Conservation (phyloP, 2,888 invertebrate species). For the Orthonevra nobilis region DNA sequence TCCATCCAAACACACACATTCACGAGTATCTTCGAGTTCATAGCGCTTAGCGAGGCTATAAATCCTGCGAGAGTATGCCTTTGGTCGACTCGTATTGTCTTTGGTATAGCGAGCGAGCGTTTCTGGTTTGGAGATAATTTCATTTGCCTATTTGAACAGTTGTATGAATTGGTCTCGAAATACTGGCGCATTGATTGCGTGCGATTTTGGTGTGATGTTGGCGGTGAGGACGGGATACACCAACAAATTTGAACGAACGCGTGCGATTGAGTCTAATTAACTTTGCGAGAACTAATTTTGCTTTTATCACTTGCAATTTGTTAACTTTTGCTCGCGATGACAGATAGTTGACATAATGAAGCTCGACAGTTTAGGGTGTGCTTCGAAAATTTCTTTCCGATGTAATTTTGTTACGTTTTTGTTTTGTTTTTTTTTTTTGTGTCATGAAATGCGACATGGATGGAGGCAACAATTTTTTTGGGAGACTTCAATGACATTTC, state of each 20-base stretch:
- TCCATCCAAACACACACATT: background rate
- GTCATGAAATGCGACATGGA: too few species aligned
- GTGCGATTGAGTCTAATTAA: slow-evolving; percentile 36
- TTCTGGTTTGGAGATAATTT: slow-evolving; percentile 54
- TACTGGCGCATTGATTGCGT: slow-evolving; percentile 2
- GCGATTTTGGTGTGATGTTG: background rate
- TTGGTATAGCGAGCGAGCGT: slow-evolving; percentile 11
- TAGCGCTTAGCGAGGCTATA: slow-evolving; percentile 5
- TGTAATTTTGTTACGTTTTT: too few species aligned
- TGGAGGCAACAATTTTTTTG: too few species aligned
- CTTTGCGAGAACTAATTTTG: slow-evolving; percentile 35
- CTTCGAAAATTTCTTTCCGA: too few species aligned
- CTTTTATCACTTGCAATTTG: slow-evolving; percentile 39
- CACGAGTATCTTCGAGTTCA: slow-evolving; percentile 10
- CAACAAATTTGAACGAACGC: background rate
- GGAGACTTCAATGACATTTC: too few species aligned
- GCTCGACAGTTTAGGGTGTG: background rate
- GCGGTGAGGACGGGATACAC: too few species aligned
- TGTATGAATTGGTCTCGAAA: background rate
- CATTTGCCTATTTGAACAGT: slow-evolving; percentile 48
- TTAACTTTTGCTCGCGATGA: slow-evolving; percentile 15
- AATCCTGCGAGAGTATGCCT: background rate
- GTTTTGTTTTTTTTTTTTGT: too few species aligned
- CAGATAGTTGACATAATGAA: slow-evolving; percentile 17
- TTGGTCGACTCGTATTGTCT: slow-evolving; percentile 1